phyloP scores from a whole-genome alignment of 2,888 invertebrate genomes.

The Orchesellides sinensis region DNA sequence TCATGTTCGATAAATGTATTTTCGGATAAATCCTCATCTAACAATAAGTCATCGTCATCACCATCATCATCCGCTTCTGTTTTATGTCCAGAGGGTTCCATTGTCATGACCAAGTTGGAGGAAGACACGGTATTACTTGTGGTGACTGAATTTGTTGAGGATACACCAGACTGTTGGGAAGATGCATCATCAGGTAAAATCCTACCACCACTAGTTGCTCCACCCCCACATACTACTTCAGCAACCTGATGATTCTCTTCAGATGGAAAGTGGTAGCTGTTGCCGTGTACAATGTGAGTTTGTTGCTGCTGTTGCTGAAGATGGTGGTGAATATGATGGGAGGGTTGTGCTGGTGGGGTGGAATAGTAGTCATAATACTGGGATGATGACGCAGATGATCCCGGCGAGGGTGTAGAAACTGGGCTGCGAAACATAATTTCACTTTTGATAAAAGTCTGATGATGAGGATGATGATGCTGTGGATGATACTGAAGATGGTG shows the following conservation, averaged over 20 bases:
- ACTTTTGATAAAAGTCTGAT: constrained; percentile 25
- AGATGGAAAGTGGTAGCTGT: constrained; percentile 8
- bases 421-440: constrained; percentile 37
- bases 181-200: constrained; percentile 20
- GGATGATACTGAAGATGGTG: no score
- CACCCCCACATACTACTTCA: background rate
- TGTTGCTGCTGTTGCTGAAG: constrained; percentile 4
- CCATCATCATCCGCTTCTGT: constrained; percentile 4
- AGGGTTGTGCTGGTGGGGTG: constrained; percentile 9
- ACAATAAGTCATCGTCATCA: constrained; percentile 29
- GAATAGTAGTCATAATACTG: constrained; percentile 44
- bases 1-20: no score
- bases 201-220: no score
- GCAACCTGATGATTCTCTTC: constrained; percentile 11
- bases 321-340: background rate
- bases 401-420: constrained; percentile 45
- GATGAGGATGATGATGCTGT: constrained; percentile 2
- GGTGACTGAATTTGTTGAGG: constrained; percentile 31
- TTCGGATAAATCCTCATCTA: constrained; percentile 20
- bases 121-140: constrained; percentile 33
- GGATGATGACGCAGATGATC: constrained; percentile 27
- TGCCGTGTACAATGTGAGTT: background rate
- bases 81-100: constrained; percentile 15
- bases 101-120: constrained; percentile 22
- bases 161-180: constrained; percentile 44